Evolutionary conservation across 2,888 invertebrate genomes (phyloP).

Genomic region (Aphrophora alni): DNA sequence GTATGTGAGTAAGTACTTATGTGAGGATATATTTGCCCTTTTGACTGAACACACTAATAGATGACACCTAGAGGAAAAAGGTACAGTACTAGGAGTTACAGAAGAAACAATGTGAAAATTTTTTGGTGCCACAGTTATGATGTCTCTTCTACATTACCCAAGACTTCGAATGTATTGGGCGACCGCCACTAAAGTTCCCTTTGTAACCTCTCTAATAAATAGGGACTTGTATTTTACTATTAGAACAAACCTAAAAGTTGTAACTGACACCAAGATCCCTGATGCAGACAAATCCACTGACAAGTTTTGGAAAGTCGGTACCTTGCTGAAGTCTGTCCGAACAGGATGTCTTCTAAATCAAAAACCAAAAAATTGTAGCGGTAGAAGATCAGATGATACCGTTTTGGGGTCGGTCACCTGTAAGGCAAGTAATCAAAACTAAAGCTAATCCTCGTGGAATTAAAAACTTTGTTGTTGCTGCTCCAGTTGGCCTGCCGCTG

Average conservation of each 20-base stretch:
- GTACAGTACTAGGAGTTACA: not conserved
- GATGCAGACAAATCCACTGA: not conserved
- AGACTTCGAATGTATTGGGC: not conserved
- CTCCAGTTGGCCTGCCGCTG: no score
- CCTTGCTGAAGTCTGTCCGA: not conserved
- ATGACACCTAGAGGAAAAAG: not conserved
- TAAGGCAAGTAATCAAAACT: no score
- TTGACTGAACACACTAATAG: not conserved
- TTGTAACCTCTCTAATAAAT: not conserved
- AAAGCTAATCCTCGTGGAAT: no score
- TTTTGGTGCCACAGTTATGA: not conserved
- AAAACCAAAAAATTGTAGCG: constrained; percentile 44
- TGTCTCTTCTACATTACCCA: not conserved
- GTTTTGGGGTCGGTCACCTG: not conserved
- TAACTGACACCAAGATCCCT: not conserved
- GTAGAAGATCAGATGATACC: constrained; percentile 51
- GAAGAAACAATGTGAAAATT: not conserved
- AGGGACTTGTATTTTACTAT: not conserved
- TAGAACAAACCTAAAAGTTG: constrained; percentile 1
- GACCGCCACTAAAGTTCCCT: no score
- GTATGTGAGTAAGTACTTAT: not conserved
- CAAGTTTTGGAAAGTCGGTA: not conserved
- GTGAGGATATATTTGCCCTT: not conserved
- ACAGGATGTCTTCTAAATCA: not conserved
- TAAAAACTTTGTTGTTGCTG: no score